Evolutionary conservation across 2,888 invertebrate genomes (phyloP).

Genomic region (Drosophila maculinotata): DNA sequence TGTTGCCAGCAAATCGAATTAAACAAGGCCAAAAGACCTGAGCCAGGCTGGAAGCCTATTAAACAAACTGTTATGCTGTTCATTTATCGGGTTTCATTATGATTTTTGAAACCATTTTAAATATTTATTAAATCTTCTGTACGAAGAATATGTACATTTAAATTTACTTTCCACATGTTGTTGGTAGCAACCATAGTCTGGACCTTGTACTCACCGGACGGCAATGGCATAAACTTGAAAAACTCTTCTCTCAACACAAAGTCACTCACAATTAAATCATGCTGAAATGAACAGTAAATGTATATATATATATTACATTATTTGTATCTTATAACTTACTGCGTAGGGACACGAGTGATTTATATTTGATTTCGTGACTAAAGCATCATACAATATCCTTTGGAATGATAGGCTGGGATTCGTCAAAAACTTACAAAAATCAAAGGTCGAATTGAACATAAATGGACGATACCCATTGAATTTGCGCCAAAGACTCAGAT

Average conservation of each 20-base stretch:
- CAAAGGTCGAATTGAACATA: slow-evolving; percentile 10
- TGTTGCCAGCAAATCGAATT: slow-evolving; percentile 25
- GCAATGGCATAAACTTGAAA: slow-evolving; percentile 9
- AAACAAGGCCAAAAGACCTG: neutral
- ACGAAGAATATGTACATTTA: neutral
- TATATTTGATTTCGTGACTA: neutral
- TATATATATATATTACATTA: neutral
- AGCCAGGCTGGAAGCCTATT: slow-evolving; percentile 2
- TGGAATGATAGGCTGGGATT: neutral
- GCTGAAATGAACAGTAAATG: neutral
- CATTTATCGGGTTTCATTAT: slow-evolving; percentile 10
- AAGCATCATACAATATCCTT: neutral
- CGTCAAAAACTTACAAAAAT: slow-evolving; percentile 16
- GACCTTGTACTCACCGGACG: slow-evolving; percentile 6
- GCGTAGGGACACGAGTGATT: neutral
- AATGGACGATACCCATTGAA: neutral
- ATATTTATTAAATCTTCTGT: neutral
- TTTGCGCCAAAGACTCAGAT: slow-evolving; percentile 3
- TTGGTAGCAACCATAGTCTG: neutral
- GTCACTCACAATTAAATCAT: slow-evolving; percentile 3
- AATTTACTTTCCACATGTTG: neutral
- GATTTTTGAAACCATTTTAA: neutral
- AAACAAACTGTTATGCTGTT: neutral
- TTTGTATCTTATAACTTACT: neutral
- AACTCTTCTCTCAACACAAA: neutral